Evolutionary conservation across 2,113 vertebrate species (phyloP).

Genomic region (Sebastes schlegelii): DNA sequence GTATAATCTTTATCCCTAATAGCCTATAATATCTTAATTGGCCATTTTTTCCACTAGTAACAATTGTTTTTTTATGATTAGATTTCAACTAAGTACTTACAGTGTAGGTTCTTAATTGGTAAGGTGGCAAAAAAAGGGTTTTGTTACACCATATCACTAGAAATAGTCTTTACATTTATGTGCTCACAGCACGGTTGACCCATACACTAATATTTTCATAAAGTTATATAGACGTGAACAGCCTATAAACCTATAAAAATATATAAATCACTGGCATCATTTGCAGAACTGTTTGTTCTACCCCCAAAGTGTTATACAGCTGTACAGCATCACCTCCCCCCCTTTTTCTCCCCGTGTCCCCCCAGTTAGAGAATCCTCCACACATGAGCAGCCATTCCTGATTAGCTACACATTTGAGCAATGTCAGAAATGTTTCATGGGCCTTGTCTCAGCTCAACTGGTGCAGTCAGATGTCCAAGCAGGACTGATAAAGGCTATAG

Average conservation of each 20-base stretch:
- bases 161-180: slow-evolving; percentile 18
- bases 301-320: slow-evolving; percentile 21
- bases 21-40: slow-evolving; percentile 52
- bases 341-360: slow-evolving; percentile 9
- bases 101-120: neutral
- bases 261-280: slow-evolving; percentile 26
- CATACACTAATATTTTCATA: slow-evolving; percentile 12
- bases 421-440: slow-evolving; percentile 81
- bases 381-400: slow-evolving; percentile 77
- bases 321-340: slow-evolving; percentile 31
- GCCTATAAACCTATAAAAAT: slow-evolving; percentile 28
- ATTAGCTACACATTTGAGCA: slow-evolving; percentile 80
- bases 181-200: slow-evolving; percentile 18
- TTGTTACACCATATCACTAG: neutral
- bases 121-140: neutral
- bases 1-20: slow-evolving; percentile 36
- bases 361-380: slow-evolving; percentile 42
- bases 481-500: slow-evolving; percentile 42
- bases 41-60: slow-evolving; percentile 42
- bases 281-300: slow-evolving; percentile 7
- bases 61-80: slow-evolving; percentile 49
- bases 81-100: slow-evolving; percentile 20
- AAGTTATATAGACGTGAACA: slow-evolving; percentile 24
- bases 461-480: slow-evolving; percentile 50
- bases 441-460: slow-evolving; percentile 49